Evolutionary conservation across 1,140 invertebrate species (phyloP), one percentile per base, ranked within the genome.

Genomic region (Danaus plexippus): DNA sequence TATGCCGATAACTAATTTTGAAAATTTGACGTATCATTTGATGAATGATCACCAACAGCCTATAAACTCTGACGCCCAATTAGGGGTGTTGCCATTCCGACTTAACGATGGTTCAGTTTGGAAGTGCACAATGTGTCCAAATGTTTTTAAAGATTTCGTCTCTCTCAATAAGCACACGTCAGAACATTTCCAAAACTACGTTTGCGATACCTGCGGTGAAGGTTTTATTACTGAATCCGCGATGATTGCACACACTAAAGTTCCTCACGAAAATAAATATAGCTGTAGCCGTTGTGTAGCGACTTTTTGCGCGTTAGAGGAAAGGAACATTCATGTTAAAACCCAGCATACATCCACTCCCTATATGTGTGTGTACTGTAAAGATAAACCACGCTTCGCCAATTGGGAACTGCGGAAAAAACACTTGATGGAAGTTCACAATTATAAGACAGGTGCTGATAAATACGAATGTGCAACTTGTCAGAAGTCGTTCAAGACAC

Each of bases 251-350:
- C 83, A 87, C 22, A 82, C 75, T 0, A 87, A 83, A 64, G 75
- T 83, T 66, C 81, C 83, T 1, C 83, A 86, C 10, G 83, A 85
- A 49, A 86, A 86, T 44, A 84, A 79, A 53, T 86, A 83, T 42
- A 81, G 67, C 43, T 86, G 83, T 52, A 79, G 74, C 46, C 57
- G 83, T 11, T 86, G 83, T 53, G 64, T 79, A 1, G 80, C 79
- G 0, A 86, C 80, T 0, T 86, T 86, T 57, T 77, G 78, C 0
- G 69, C 70, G 1, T 53, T 85, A 4, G 73, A 80, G n/a, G 81
- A 86, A 18, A 66, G 81, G 12, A 83, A 85, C 63, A 49, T 73
- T n/a, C 81, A 87, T 9, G 71, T 84, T 0, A 87, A 85, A 73
- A 80, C 79, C 1, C 77, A 87, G 46, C 83, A 87, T 47, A 87